Evolutionary conservation across 2,113 vertebrate genomes (phyloP).

Genomic region (Pampusana beccarii): DNA sequence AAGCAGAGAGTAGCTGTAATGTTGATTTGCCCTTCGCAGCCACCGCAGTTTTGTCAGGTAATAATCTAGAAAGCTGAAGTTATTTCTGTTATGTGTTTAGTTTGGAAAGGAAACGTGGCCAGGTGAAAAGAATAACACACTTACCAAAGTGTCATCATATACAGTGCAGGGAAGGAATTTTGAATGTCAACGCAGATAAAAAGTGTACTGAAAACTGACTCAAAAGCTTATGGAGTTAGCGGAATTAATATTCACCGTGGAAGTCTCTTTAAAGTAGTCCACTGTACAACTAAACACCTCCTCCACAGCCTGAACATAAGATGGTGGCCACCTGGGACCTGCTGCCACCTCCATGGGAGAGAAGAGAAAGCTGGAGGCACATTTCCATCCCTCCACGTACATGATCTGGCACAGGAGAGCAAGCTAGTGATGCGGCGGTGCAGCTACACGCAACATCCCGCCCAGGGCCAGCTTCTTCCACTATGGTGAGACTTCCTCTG

Average conservation of each 20-base stretch:
- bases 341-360: background rate
- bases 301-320: background rate
- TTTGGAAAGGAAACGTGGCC: background rate
- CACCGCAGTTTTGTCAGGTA: background rate
- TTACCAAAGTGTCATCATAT: background rate
- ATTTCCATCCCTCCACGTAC: background rate
- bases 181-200: background rate
- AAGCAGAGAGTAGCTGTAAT: constrained; percentile 12
- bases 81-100: background rate
- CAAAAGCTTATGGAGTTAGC: background rate
- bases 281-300: background rate
- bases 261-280: background rate
- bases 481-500: background rate
- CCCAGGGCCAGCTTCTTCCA: background rate
- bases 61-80: constrained; percentile 13
- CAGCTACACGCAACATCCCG: background rate
- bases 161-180: background rate
- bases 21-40: background rate
- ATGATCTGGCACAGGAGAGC: background rate
- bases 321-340: background rate
- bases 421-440: background rate
- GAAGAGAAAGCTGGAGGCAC: background rate
- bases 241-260: background rate
- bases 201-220: background rate
- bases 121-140: background rate